phyloP scores from a whole-genome alignment of 2,113 vertebrate species.

The Pelvicachromis taeniatus region DNA sequence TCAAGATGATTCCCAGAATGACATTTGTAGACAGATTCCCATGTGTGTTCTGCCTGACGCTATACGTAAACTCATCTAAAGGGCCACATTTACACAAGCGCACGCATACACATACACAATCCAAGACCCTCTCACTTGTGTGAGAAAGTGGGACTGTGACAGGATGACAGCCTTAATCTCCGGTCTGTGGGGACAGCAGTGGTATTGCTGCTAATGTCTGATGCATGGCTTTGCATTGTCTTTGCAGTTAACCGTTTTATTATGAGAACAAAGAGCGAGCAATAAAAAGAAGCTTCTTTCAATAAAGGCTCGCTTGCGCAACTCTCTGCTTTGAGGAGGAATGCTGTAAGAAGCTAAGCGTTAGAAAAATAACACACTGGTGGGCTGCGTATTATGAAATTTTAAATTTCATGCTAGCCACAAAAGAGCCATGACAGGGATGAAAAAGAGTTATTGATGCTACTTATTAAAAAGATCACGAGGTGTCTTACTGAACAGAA shows the following conservation, averaged over 20 bases:
- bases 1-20: slow-evolving; percentile 57
- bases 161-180: slow-evolving; percentile 48
- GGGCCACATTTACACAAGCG: neutral
- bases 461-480: neutral
- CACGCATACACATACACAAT: neutral
- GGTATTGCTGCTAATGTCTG: slow-evolving; percentile 22
- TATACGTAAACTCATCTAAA: neutral
- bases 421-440: slow-evolving; percentile 1
- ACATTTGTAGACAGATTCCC: slow-evolving; percentile 32
- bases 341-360: slow-evolving; percentile 3
- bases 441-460: slow-evolving; percentile 2
- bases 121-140: slow-evolving; percentile 30
- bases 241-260: slow-evolving; percentile 48
- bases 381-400: slow-evolving; percentile 25
- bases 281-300: slow-evolving; percentile 43
- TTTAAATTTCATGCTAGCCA: slow-evolving; percentile 12
- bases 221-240: slow-evolving; percentile 39
- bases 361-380: slow-evolving; percentile 8
- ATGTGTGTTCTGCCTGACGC: neutral
- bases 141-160: slow-evolving; percentile 46
- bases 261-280: slow-evolving; percentile 51
- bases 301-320: slow-evolving; percentile 43
- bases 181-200: slow-evolving; percentile 24
- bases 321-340: slow-evolving; percentile 24
- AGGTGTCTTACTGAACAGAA: neutral